Conservation (phyloP, 2,888 invertebrate species). For the Antheraea assamensis region DNA sequence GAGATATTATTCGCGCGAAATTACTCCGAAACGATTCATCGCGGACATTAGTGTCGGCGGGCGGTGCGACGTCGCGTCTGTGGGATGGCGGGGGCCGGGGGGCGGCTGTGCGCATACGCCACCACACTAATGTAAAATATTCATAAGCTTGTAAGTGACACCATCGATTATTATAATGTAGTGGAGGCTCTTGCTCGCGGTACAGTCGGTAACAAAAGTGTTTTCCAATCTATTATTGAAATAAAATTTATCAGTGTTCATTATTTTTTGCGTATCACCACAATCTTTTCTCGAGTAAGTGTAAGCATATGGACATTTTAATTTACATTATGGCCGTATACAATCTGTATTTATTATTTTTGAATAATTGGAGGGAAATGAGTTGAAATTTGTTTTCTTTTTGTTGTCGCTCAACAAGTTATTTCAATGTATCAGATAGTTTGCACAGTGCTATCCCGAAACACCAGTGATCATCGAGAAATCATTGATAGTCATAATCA, state of each 20-base stretch:
- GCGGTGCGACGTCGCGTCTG: not conserved
- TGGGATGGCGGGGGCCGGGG: not conserved
- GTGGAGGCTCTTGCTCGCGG: conserved; percentile 41
- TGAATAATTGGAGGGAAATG: too few relatives aligned
- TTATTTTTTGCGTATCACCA: not conserved
- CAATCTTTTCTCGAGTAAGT: too few relatives aligned
- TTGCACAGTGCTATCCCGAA: too few relatives aligned
- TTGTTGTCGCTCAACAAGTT: too few relatives aligned
- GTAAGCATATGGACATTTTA: too few relatives aligned
- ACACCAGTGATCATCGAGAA: too few relatives aligned
- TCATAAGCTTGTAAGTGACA: conserved; percentile 61
- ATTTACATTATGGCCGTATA: too few relatives aligned
- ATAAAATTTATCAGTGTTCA: not conserved
- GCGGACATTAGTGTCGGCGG: not conserved
- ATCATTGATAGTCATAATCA: too few relatives aligned
- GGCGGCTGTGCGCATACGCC: conserved; percentile 8
- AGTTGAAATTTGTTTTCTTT: too few relatives aligned
- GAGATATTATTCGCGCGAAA: not conserved
- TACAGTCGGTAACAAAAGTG: conserved; percentile 36
- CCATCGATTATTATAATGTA: conserved; percentile 62
- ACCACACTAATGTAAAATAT: conserved; percentile 50
- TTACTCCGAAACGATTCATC: conserved; percentile 6
- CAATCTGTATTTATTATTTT: too few relatives aligned
- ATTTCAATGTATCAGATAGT: too few relatives aligned
- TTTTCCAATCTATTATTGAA: not conserved